These are phyloP conservation scores for Empidonax traillii DNA, from an alignment of 2,113 vertebrate genomes.

Conservation along the genomic window DNA sequence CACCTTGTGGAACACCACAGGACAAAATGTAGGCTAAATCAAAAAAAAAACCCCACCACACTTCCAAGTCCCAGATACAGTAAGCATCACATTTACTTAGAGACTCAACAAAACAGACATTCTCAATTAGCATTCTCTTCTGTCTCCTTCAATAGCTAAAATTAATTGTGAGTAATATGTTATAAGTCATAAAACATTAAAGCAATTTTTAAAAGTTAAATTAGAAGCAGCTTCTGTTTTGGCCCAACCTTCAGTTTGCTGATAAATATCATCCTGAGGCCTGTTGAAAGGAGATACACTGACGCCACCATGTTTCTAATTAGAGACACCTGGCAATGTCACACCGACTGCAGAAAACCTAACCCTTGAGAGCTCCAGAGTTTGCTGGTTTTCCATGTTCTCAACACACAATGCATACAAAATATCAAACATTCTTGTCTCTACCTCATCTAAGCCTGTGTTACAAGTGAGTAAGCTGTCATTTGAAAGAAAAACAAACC, in stretches of 20 bases:
- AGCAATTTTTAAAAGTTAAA: conserved; percentile 68
- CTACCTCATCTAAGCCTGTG: conserved; percentile 24
- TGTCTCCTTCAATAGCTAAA: conserved; percentile 61
- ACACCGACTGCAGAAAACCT: conserved; percentile 54
- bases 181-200: conserved; percentile 67
- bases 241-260: conserved; percentile 38
- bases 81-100: background rate
- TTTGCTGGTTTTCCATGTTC: conserved; percentile 30
- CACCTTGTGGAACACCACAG: background rate
- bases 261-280: conserved; percentile 68
- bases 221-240: conserved; percentile 71
- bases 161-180: conserved; percentile 70
- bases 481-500: conserved; percentile 50
- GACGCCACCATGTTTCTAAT: conserved; percentile 57
- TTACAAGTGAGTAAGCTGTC: background rate
- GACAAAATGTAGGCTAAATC: background rate
- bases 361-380: conserved; percentile 34
- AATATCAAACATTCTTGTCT: conserved; percentile 50
- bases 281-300: conserved; percentile 69
- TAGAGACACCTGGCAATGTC: conserved; percentile 61
- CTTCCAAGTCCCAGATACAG: background rate
- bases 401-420: conserved; percentile 47
- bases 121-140: conserved; percentile 45
- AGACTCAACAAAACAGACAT: background rate
- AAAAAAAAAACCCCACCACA: background rate